A percentile compares a stretch with the other conserved stretches of the same genome.
Conservation (phyloP, 30 jellyfish, hydroid and myxozoan species). For the Turritopsis rubra region DNA sequence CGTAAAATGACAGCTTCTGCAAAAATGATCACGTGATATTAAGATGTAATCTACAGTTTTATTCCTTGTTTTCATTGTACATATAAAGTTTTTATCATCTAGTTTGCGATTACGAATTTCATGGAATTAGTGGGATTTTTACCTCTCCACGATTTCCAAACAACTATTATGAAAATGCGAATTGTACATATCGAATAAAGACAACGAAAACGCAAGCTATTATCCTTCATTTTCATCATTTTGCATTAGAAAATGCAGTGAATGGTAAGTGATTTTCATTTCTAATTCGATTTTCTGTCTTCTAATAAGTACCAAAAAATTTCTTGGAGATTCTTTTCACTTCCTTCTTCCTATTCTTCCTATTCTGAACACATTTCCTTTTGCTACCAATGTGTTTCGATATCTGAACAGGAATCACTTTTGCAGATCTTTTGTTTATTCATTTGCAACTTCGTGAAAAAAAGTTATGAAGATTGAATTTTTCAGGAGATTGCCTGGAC, state of each 20-base stretch:
- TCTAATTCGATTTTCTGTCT: background rate
- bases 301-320: too few relatives aligned
- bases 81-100: too few relatives aligned
- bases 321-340: too few relatives aligned
- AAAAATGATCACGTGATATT: too few relatives aligned
- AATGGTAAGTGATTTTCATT: conserved; percentile 32
- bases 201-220: conserved; percentile 38
- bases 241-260: conserved; percentile 44
- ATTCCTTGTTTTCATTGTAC: too few relatives aligned
- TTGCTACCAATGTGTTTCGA: too few relatives aligned
- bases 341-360: too few relatives aligned
- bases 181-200: conserved; percentile 57
- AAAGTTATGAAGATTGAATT: background rate
- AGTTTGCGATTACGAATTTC: conserved; percentile 51
- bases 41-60: too few relatives aligned
- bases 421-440: too few relatives aligned
- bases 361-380: too few relatives aligned
- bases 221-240: conserved; percentile 31
- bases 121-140: conserved; percentile 48
- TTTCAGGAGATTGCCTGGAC: conserved; percentile 74
- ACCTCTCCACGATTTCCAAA: conserved; percentile 66
- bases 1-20: too few relatives aligned
- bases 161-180: conserved; percentile 65
- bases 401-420: too few relatives aligned
- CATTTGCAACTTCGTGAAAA: background rate